Evolutionary conservation across 2,113 vertebrate species (phyloP).

Genomic region (Mobula birostris): DNA sequence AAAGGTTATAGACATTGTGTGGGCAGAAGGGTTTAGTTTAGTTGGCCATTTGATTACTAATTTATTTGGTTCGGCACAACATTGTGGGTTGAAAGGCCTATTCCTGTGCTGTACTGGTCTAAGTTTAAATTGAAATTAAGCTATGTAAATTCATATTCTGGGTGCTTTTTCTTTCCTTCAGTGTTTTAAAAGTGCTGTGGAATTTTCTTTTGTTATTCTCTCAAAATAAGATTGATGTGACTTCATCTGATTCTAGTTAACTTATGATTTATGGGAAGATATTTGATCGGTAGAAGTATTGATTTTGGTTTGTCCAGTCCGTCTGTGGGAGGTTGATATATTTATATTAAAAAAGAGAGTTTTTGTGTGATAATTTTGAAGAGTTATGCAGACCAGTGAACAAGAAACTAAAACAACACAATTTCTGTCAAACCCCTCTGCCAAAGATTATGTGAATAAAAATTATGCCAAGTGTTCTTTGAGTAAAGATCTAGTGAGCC

Average conservation of each 20-base stretch:
- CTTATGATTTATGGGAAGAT: background rate
- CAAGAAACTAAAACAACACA: conserved; percentile 6
- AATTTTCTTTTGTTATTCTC: background rate
- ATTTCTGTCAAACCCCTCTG: background rate
- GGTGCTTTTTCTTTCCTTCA: background rate
- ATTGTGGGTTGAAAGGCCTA: too few species aligned
- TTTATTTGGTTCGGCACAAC: too few species aligned
- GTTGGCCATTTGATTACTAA: too few species aligned
- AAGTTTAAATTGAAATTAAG: background rate
- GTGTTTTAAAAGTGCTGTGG: background rate
- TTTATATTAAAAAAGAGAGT: background rate
- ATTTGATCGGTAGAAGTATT: background rate
- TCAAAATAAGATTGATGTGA: background rate
- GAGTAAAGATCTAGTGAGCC: background rate
- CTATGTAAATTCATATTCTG: background rate
- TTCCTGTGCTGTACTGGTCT: too few species aligned
- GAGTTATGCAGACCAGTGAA: background rate
- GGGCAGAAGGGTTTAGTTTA: too few species aligned
- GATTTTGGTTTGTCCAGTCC: background rate
- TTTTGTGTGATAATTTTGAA: conserved; percentile 13
- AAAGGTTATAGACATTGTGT: too few species aligned
- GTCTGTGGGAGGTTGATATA: background rate
- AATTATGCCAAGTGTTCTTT: background rate
- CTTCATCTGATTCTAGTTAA: conserved; percentile 10
- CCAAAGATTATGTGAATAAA: background rate